Percentiles rank a stretch among this genome's conserved stretches.
Evolutionary conservation across 2,113 vertebrate genomes (phyloP).

Genomic region (Mixornis gularis): DNA sequence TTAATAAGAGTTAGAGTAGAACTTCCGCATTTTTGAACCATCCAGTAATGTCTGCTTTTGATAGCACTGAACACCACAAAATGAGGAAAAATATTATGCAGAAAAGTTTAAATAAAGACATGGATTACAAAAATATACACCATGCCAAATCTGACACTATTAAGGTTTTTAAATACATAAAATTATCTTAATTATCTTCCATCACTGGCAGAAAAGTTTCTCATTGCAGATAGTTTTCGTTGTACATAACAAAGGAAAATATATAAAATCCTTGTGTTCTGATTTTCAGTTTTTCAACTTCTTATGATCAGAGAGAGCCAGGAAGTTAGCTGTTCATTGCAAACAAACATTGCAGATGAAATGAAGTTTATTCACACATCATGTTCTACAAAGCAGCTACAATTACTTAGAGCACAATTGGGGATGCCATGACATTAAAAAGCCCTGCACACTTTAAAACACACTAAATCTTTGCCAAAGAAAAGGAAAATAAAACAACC

Average conservation of each 20-base stretch:
- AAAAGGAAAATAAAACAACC: conserved; percentile 20
- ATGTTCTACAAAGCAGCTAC: conserved; percentile 3
- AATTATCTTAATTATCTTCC: neutral
- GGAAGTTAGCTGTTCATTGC: conserved; percentile 69
- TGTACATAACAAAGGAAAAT: neutral
- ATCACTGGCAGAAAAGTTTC: neutral
- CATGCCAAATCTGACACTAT: neutral
- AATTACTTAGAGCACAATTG: conserved; percentile 33
- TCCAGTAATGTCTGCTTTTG: neutral
- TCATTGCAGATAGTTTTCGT: neutral
- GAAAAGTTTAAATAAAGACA: neutral
- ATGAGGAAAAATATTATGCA: neutral
- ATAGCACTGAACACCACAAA: neutral
- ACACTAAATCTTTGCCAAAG: conserved; percentile 43
- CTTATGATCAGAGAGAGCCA: neutral
- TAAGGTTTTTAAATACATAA: neutral
- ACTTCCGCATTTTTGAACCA: neutral
- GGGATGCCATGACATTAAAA: conserved; percentile 21
- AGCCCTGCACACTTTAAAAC: conserved; percentile 22
- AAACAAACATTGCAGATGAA: conserved; percentile 69
- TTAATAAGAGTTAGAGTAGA: neutral
- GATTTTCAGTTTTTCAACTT: neutral
- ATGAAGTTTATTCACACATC: neutral
- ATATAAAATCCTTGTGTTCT: neutral
- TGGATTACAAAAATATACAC: neutral